Evolutionary conservation across 2,888 invertebrate species (phyloP), one percentile per base, ranked within the genome.

Genomic region (Sarcophaga rosellei): DNA sequence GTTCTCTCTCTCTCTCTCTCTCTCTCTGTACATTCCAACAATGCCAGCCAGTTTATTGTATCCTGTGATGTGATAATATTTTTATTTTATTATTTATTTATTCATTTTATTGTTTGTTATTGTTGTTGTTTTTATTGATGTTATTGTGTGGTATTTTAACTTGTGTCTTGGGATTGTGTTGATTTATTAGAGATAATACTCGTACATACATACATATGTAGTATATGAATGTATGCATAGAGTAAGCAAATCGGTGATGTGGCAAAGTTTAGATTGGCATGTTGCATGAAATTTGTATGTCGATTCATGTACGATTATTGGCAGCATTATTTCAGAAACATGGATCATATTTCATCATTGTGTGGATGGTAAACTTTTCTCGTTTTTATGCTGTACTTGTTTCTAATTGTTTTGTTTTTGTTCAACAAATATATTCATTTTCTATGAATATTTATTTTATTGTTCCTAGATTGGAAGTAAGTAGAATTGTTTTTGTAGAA

Each of bases 81-180:
- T 61, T 57, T 70, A 59, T 20, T 61, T 20, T 73, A 61, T 77
- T 77, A 44, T 65, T 68, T 45, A 61, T 72, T 57, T 70, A 59
- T 20, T 61, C 44, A 44, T 73, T 73, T 77, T 77, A 68, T 65
- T 77, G 21, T 53, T 61, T 72, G n/a, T 72, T 76, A 59, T 76
- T 59, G 3, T 25, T 25, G 25, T 68, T 17, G 20, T 68, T 77
- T 59, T 35, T 47, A 4, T 25, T 25, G 25, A 4, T 25, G 25
- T 25, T 25, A 25, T 15, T 47, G 47, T 61, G 59, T 69, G 77
- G 68, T 68, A 68, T 61, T 68, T 77, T 61, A 77, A 68, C 68
- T 77, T 61, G 77, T 59, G 77, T 68, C 77, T 68, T 77, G 68
- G 77, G 77, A 68, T 68, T 61, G 59, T 69, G 68, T 68, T 77